Percentiles rank a stretch among this genome's conserved stretches.
Evolutionary conservation across 2,888 invertebrate species (phyloP).

Genomic region (Periphyllus acericola): DNA sequence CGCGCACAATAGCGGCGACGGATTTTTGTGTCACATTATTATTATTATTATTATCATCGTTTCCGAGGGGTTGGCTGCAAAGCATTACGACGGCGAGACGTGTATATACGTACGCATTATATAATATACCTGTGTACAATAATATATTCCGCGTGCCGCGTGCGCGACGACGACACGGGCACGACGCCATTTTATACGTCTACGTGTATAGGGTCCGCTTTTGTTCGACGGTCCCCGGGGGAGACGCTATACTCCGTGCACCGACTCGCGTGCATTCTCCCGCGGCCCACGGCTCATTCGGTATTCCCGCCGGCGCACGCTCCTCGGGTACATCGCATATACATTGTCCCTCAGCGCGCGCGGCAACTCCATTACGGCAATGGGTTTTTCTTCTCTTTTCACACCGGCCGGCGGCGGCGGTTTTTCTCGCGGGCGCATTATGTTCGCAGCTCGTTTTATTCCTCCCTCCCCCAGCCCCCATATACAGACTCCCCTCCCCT

Average conservation of each 20-base stretch:
- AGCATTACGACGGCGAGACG: neutral
- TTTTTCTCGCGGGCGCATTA: neutral
- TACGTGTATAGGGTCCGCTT: neutral
- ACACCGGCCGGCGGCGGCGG: neutral
- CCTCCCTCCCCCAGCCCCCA: neutral
- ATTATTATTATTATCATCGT: conserved; percentile 51
- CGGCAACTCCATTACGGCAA: conserved; percentile 54
- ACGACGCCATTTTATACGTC: conserved; percentile 50
- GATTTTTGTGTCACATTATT: conserved; percentile 44
- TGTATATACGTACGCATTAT: too few species aligned
- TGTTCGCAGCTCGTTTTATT: neutral
- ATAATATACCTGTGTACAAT: too few species aligned
- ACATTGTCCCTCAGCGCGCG: conserved; percentile 2
- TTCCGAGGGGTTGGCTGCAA: conserved; percentile 30
- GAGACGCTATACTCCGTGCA: neutral
- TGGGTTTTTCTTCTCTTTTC: conserved; percentile 36
- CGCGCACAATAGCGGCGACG: conserved; percentile 20
- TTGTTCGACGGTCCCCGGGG: conserved; percentile 57
- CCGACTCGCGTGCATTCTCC: neutral
- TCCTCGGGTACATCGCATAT: too few species aligned
- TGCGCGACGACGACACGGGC: neutral
- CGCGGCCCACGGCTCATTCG: conserved; percentile 34
- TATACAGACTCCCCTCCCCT: neutral
- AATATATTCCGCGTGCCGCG: neutral
- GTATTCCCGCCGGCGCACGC: conserved; percentile 47